phyloP scores from a whole-genome alignment of 2,888 invertebrate species.

The Parthenolecanium corni region DNA sequence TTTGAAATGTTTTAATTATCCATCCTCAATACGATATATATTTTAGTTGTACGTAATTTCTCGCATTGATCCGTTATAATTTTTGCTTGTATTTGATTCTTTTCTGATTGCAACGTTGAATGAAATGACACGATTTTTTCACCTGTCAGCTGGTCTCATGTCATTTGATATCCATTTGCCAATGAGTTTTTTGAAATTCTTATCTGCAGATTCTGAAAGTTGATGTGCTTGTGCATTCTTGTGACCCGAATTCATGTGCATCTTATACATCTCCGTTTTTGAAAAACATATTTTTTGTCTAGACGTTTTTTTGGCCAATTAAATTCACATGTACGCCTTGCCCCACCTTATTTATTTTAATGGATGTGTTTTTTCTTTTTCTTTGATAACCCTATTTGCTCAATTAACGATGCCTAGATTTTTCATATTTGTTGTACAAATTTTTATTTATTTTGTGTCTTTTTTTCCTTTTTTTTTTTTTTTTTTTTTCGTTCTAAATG shows the following conservation, averaged over 20 bases:
- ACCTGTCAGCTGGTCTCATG: too few relatives aligned
- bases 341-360: constrained; percentile 9
- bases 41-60: too few relatives aligned
- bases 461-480: not conserved
- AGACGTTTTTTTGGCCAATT: not conserved
- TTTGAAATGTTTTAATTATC: too few relatives aligned
- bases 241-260: not conserved
- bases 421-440: constrained; percentile 20
- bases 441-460: constrained; percentile 7
- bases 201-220: too few relatives aligned
- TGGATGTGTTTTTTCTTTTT: constrained; percentile 1
- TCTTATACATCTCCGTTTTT: not conserved
- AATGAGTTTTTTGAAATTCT: too few relatives aligned
- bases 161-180: too few relatives aligned
- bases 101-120: too few relatives aligned
- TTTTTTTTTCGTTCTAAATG: not conserved
- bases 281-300: not conserved
- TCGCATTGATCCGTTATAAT: too few relatives aligned
- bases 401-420: constrained; percentile 23
- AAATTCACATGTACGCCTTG: not conserved
- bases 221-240: too few relatives aligned
- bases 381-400: constrained; percentile 20
- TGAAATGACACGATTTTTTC: too few relatives aligned
- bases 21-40: too few relatives aligned
- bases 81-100: too few relatives aligned